Base-by-base conservation (phyloP, 2,888 invertebrate genomes). In the Ochropleura leucogaster region DNA sequence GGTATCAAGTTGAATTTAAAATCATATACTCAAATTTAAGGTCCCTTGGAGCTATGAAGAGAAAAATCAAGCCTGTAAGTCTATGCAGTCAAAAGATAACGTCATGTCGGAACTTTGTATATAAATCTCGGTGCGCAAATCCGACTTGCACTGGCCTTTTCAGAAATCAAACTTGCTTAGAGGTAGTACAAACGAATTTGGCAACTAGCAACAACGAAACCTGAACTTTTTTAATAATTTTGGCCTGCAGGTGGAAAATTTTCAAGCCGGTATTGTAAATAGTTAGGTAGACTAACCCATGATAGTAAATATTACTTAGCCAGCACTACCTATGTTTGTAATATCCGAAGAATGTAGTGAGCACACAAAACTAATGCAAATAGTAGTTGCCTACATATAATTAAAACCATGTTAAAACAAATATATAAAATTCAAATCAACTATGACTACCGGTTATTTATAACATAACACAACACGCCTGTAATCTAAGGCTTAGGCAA, bases 221-320 rank as follows among this genome's bases (percentile, higher is more conserved):
- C 12, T 12, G 30, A 30, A 30, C 1, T 59, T 57, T 59, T 59
- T 40, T 59, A 16, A 30, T 30, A 59, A 40, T 59, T 59, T 59
- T 40, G 16, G 4, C 16, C 30, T 59, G 30, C 30, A 59, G 30
- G 8, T 20, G 5, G 0, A 9, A 4, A 1, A 55, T 6, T 20
- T 20, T 55, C 20, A 20, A 55, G 20, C 3, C 12, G 3, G 20
- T 55, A 60, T 42, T 42, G 18, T 59, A 46, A 47, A 72, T 59
- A 30, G n/a, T 8, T 18, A 30, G n/a, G 12, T 18, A 30, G 42
- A 30, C 0, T 20, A 74, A 47, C 20, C 14, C 65, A 65, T 40
- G 8, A n/a, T 59, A 3, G 40, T 59, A 76, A 65, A 74, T 20
- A 75, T n/a, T 51, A 44, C 44, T 46, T 57, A 46, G 49, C 49